Percentiles rank a stretch among this genome's conserved stretches.
These are phyloP conservation scores for Cervus canadensis DNA, from an alignment of 2,113 vertebrate species.

Conservation along the genomic window DNA sequence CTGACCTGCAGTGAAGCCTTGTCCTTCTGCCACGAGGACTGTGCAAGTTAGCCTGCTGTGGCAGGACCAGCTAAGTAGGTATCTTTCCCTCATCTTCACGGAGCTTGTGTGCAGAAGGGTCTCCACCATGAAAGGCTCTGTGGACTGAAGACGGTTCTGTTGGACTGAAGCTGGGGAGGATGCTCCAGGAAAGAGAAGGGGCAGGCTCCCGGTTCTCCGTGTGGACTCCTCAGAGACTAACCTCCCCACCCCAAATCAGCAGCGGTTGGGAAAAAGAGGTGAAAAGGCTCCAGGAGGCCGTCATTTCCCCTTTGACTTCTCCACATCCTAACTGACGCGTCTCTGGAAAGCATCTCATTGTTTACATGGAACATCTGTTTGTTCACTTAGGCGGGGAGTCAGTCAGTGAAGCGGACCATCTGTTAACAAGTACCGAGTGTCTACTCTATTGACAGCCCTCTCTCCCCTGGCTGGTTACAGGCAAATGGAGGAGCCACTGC, in stretches of 20 bases:
- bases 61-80: background rate
- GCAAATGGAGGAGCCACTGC: background rate
- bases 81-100: background rate
- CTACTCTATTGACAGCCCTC: background rate
- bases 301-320: background rate
- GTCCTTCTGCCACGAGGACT: background rate
- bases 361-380: constrained; percentile 28
- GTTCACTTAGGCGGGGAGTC: background rate
- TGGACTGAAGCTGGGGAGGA: background rate
- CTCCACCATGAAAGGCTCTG: background rate
- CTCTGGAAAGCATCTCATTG: background rate
- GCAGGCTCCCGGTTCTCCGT: background rate
- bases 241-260: background rate
- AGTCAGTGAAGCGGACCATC: background rate
- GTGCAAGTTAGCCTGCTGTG: background rate
- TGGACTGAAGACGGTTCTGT: background rate
- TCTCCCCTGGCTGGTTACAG: background rate
- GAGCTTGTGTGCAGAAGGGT: background rate
- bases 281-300: background rate
- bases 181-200: background rate
- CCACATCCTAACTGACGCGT: background rate
- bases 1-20: background rate
- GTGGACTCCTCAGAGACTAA: background rate
- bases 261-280: background rate
- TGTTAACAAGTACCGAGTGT: background rate